These are phyloP conservation scores for Drosophila kuntzei DNA, from an alignment of 2,888 invertebrate species.

Conservation along the genomic window DNA sequence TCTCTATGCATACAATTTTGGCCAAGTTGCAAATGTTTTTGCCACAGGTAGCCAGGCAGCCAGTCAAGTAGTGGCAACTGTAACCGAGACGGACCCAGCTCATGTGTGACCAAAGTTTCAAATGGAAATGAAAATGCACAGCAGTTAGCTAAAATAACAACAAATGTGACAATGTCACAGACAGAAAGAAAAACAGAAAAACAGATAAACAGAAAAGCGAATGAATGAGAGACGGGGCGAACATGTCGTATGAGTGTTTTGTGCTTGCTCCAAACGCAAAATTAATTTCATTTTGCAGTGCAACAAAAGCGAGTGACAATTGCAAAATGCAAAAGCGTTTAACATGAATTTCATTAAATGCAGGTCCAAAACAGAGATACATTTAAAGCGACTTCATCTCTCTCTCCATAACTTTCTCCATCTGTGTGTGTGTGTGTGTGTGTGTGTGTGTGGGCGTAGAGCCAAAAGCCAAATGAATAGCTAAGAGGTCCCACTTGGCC, in stretches of 20 bases:
- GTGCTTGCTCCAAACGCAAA: conserved; percentile 72
- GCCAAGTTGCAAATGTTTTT: conserved; percentile 65
- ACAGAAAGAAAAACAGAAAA: conserved; percentile 32
- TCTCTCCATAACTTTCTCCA: neutral
- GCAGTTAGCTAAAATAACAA: conserved; percentile 14
- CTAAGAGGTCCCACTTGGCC: conserved; percentile 82
- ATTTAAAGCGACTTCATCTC: conserved; percentile 6
- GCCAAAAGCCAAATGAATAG: conserved; percentile 69
- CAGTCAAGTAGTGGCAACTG: conserved; percentile 58
- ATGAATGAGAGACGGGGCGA: conserved; percentile 18
- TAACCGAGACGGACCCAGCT: conserved; percentile 75
- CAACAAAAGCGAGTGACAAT: conserved; percentile 70
- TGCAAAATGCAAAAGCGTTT: conserved; percentile 70
- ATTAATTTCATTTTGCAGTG: conserved; percentile 72
- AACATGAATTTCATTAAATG: conserved; percentile 71
- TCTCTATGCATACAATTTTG: conserved; percentile 65
- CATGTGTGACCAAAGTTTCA: conserved; percentile 78
- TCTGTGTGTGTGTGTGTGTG: conserved; percentile 11
- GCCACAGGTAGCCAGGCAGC: conserved; percentile 56
- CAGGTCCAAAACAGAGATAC: conserved; percentile 7
- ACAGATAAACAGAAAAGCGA: neutral
- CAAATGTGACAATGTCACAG: conserved; percentile 59
- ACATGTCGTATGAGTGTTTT: conserved; percentile 73
- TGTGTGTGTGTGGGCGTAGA: conserved; percentile 24
- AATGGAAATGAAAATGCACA: conserved; percentile 57